phyloP scores from a whole-genome alignment of 2,888 invertebrate genomes.

The Mythimna vitellina region DNA sequence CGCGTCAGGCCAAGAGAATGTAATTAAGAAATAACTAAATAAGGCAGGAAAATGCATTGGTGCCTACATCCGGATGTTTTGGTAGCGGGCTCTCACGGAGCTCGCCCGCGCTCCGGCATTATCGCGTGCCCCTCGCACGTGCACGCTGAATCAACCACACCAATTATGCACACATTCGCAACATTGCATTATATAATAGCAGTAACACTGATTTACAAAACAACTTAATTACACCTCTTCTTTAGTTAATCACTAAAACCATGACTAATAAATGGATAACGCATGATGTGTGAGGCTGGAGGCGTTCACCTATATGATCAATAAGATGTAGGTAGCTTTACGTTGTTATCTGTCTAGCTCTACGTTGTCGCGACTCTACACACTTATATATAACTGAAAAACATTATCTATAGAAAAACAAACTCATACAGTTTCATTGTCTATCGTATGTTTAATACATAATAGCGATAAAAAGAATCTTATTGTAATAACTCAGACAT shows the following conservation, averaged over 20 bases:
- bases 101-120: constrained; percentile 9
- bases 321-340: not conserved
- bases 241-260: constrained; percentile 30
- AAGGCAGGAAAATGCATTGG: constrained; percentile 23
- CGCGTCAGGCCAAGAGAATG: not conserved
- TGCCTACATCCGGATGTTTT: constrained; percentile 61
- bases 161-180: constrained; percentile 59
- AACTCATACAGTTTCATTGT: constrained; percentile 50
- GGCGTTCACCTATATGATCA: constrained; percentile 1
- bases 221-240: constrained; percentile 46
- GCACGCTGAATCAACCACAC: constrained; percentile 52
- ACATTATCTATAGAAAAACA: constrained; percentile 30
- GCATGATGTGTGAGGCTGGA: not conserved
- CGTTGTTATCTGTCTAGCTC: not conserved
- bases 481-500: constrained; percentile 70
- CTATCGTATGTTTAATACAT: constrained; percentile 32
- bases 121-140: constrained; percentile 65
- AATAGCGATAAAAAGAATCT: constrained; percentile 54
- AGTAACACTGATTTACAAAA: constrained; percentile 51
- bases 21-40: constrained; percentile 10
- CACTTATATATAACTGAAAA: constrained; percentile 9
- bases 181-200: constrained; percentile 58
- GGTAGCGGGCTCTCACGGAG: constrained; percentile 30
- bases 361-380: not conserved
- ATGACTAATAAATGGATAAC: constrained; percentile 20